These are phyloP conservation scores for Latrodectus geometricus DNA, from an alignment of 1,140 invertebrate genomes.

Conservation along the genomic window DNA sequence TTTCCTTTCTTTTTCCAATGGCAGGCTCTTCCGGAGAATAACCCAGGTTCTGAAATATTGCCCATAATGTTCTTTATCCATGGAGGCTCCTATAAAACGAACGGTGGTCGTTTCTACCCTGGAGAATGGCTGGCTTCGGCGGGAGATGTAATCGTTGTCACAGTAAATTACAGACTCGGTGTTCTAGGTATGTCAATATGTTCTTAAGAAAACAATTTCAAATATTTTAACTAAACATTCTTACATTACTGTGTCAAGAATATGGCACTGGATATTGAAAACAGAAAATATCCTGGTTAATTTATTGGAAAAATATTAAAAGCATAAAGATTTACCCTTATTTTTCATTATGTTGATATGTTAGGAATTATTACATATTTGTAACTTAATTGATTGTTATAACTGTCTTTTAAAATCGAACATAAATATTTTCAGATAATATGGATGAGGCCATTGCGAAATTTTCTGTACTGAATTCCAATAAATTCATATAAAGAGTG, in stretches of 20 bases:
- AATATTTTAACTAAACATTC: neutral
- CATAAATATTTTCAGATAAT: too few relatives aligned
- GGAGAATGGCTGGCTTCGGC: constrained; percentile 70
- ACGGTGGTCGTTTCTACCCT: constrained; percentile 70
- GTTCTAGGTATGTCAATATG: constrained; percentile 72
- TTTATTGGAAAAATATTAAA: too few relatives aligned
- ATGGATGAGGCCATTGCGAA: too few relatives aligned
- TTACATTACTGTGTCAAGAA: neutral
- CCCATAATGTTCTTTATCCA: constrained; percentile 70
- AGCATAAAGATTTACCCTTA: too few relatives aligned
- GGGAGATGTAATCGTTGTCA: constrained; percentile 79
- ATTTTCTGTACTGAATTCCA: too few relatives aligned
- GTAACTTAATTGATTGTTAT: too few relatives aligned
- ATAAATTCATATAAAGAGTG: too few relatives aligned
- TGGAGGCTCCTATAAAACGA: constrained; percentile 70
- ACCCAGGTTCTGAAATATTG: constrained; percentile 8
- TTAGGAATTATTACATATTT: too few relatives aligned
- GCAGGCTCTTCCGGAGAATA: constrained; percentile 19
- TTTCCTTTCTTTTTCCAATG: neutral
- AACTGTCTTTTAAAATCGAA: too few relatives aligned
- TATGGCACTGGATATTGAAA: too few relatives aligned
- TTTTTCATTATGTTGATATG: too few relatives aligned
- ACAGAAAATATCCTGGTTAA: too few relatives aligned
- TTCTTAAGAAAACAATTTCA: constrained; percentile 21
- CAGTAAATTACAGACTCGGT: constrained; percentile 83